phyloP scores from a whole-genome alignment of 2,888 invertebrate genomes.

The Dione vanillae region DNA sequence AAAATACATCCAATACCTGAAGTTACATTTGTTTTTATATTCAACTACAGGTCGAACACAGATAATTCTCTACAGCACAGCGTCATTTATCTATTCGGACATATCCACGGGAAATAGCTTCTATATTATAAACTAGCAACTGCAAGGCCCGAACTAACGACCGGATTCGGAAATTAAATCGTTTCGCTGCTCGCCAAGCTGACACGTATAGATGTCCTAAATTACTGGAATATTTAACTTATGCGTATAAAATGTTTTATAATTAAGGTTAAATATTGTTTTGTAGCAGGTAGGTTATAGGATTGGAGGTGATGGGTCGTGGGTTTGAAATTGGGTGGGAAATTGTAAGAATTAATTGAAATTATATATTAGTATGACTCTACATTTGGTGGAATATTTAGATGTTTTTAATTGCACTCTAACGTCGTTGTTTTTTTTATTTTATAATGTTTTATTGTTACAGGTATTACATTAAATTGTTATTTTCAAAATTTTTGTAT shows the following conservation, averaged over 20 bases:
- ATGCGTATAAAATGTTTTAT: slow-evolving; percentile 6
- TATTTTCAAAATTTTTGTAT: too few relatives aligned
- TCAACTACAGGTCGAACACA: neutral
- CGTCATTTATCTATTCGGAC: slow-evolving; percentile 13
- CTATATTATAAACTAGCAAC: slow-evolving; percentile 27
- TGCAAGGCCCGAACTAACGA: slow-evolving; percentile 26
- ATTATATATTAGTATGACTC: too few relatives aligned
- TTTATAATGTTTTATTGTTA: too few relatives aligned
- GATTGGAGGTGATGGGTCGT: too few relatives aligned
- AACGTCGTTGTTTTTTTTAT: too few relatives aligned
- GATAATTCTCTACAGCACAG: slow-evolving; percentile 9
- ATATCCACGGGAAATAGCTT: slow-evolving; percentile 15
- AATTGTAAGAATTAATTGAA: too few relatives aligned
- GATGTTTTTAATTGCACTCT: too few relatives aligned
- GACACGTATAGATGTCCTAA: slow-evolving; percentile 32
- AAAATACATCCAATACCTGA: neutral
- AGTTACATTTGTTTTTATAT: neutral
- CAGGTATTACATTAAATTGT: too few relatives aligned
- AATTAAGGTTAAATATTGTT: slow-evolving; percentile 8
- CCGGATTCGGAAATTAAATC: slow-evolving; percentile 39
- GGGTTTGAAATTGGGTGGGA: too few relatives aligned
- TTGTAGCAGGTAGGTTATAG: neutral
- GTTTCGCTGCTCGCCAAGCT: slow-evolving; percentile 32
- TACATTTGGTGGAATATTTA: too few relatives aligned
- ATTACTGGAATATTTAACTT: slow-evolving; percentile 29